A percentile compares a stretch with the other conserved stretches of the same genome.
Conservation (phyloP, 2,888 invertebrate species). For the Carabus problematicus region DNA sequence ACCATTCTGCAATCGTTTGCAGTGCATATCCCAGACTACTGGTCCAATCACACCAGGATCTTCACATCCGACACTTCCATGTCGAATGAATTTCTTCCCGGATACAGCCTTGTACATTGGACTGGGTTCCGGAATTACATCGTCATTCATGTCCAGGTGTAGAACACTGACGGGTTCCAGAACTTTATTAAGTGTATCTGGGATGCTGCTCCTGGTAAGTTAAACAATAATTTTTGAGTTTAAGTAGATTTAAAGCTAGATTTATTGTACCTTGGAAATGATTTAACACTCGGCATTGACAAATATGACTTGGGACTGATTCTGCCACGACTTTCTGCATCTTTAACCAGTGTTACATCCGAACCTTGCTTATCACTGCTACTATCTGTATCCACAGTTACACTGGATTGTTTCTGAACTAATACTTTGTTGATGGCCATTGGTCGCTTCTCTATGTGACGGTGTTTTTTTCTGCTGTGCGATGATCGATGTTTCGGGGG, state of each 20-base stretch:
- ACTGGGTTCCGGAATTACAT: constrained; percentile 47
- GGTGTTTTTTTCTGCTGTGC: constrained; percentile 9
- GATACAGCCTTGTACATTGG: constrained; percentile 42
- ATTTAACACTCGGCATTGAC: constrained; percentile 85
- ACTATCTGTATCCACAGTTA: constrained; percentile 24
- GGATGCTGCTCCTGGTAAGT: constrained; percentile 69
- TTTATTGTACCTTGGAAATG: constrained; percentile 74
- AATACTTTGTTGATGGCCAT: constrained; percentile 31
- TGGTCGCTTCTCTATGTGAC: constrained; percentile 23
- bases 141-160: constrained; percentile 67
- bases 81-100: constrained; percentile 60
- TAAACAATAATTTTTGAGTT: neutral
- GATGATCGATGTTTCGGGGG: constrained; percentile 29
- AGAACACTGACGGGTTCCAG: constrained; percentile 80
- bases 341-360: constrained; percentile 51
- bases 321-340: constrained; percentile 54
- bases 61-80: constrained; percentile 75
- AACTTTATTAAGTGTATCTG: constrained; percentile 79
- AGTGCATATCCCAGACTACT: constrained; percentile 82
- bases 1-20: constrained; percentile 70
- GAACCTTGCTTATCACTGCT: constrained; percentile 49
- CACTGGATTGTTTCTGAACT: constrained; percentile 26
- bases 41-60: constrained; percentile 87
- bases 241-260: neutral
- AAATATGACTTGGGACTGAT: constrained; percentile 76